Conservation (phyloP, 1,140 invertebrate genomes). For the Drosophila truncata region DNA sequence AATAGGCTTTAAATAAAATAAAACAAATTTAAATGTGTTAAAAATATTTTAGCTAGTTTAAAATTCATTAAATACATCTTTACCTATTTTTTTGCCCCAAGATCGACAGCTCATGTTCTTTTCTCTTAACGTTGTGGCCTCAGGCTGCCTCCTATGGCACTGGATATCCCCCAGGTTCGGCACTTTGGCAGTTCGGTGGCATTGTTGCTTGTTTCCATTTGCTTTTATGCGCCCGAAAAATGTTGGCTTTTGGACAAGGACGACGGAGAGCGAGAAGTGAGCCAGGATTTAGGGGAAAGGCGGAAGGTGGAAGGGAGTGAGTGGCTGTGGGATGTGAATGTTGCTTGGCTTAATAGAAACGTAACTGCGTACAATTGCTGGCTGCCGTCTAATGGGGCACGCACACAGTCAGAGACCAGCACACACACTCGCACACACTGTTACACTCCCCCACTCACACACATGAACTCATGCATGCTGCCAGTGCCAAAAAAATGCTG, state of each 20-base stretch:
- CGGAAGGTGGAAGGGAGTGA: background rate
- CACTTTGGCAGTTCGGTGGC: conserved; percentile 19
- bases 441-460: conserved; percentile 6
- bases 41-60: background rate
- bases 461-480: conserved; percentile 45
- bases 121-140: background rate
- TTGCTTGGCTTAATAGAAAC: conserved; percentile 66
- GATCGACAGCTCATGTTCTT: background rate
- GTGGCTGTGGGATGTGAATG: conserved; percentile 37
- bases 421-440: conserved; percentile 17
- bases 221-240: conserved; percentile 60
- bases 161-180: conserved; percentile 40
- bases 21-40: too few relatives aligned
- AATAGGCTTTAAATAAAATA: too few relatives aligned
- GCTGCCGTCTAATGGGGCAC: conserved; percentile 62
- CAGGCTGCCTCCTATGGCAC: conserved; percentile 1
- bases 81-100: background rate
- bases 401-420: conserved; percentile 31
- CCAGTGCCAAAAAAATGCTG: conserved; percentile 37
- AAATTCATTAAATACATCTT: background rate
- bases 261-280: conserved; percentile 11
- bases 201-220: conserved; percentile 60
- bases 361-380: conserved; percentile 68
- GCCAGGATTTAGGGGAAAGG: background rate
- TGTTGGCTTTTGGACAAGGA: conserved; percentile 59